Evolutionary conservation across 2,888 invertebrate genomes (phyloP).

Genomic region (Pimpla rufipes): DNA sequence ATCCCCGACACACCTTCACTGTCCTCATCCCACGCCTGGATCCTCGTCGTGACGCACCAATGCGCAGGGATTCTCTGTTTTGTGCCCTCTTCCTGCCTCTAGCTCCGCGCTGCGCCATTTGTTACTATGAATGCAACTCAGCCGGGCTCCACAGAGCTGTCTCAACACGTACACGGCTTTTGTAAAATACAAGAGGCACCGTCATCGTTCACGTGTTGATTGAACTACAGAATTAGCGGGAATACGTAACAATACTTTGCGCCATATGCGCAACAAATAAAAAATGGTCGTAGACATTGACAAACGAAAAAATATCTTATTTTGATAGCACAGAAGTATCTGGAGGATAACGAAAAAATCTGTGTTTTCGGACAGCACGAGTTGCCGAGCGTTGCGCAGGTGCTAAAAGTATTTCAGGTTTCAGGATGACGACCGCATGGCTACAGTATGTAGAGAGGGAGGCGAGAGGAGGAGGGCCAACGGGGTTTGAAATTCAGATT

Average conservation of each 20-base stretch:
- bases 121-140: slow-evolving; percentile 30
- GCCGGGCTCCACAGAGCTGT: not conserved
- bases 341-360: not conserved
- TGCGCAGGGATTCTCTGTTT: slow-evolving; percentile 23
- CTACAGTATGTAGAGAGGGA: slow-evolving; percentile 15
- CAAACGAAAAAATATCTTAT: not conserved
- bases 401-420: slow-evolving; percentile 20
- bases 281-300: not conserved
- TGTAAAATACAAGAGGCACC: slow-evolving; percentile 6
- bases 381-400: not conserved
- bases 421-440: not conserved
- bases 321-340: not conserved
- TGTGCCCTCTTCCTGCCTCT: slow-evolving; percentile 21
- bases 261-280: too few species aligned
- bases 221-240: not conserved
- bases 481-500: slow-evolving; percentile 65
- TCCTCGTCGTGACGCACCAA: slow-evolving; percentile 39
- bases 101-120: slow-evolving; percentile 28
- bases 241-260: not conserved
- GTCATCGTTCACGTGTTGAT: not conserved
- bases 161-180: not conserved
- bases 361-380: not conserved
- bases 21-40: slow-evolving; percentile 32
- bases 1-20: slow-evolving; percentile 13
- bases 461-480: not conserved